phyloP scores from a whole-genome alignment of 2,113 vertebrate species.

The Oceanites oceanicus region DNA sequence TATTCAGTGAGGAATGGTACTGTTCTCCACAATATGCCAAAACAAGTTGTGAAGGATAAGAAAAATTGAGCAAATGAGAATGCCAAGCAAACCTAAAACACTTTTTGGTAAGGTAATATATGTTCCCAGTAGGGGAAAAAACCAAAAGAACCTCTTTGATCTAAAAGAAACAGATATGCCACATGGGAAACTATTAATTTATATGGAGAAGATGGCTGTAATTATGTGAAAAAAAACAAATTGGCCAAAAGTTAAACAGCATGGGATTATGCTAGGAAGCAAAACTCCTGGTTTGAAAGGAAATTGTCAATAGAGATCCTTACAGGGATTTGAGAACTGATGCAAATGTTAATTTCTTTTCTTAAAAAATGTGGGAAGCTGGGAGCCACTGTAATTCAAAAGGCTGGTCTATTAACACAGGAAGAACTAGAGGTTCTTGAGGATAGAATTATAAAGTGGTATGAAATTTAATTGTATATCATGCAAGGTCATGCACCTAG shows the following conservation, averaged over 20 bases:
- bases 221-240: constrained; percentile 41
- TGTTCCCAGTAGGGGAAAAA: neutral
- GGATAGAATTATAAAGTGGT: neutral
- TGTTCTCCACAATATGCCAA: neutral
- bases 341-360: neutral
- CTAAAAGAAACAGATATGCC: constrained; percentile 10
- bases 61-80: neutral
- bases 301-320: neutral
- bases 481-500: neutral
- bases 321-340: neutral
- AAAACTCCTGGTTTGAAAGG: neutral
- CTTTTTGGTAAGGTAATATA: neutral
- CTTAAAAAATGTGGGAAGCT: neutral
- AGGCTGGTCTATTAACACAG: neutral
- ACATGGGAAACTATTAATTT: neutral
- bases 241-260: neutral
- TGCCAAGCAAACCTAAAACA: neutral
- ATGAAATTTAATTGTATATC: neutral
- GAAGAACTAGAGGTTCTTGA: neutral
- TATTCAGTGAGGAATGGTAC: neutral
- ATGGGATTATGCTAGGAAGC: neutral
- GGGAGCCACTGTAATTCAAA: neutral
- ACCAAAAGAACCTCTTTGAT: neutral
- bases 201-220: neutral
- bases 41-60: neutral